phyloP scores from a whole-genome alignment of 2,888 invertebrate genomes.

The Operophtera brumata region DNA sequence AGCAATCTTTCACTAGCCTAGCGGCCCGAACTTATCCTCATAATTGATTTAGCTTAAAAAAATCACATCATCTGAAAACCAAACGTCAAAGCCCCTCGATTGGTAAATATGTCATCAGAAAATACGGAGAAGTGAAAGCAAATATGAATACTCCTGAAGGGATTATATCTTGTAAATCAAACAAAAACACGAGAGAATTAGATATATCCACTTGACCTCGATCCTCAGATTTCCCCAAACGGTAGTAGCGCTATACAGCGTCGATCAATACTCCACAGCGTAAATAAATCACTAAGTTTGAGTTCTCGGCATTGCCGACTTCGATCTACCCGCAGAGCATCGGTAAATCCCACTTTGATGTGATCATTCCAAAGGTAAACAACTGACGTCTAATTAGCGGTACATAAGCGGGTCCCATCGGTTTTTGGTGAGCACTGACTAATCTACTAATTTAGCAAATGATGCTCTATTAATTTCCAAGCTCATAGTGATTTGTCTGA shows the following conservation, averaged over 20 bases:
- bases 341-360: slow-evolving; percentile 55
- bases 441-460: slow-evolving; percentile 60
- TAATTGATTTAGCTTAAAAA: slow-evolving; percentile 22
- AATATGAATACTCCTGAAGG: slow-evolving; percentile 37
- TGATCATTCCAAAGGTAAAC: slow-evolving; percentile 66
- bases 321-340: slow-evolving; percentile 36
- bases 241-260: slow-evolving; percentile 54
- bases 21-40: slow-evolving; percentile 9
- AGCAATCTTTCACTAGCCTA: slow-evolving; percentile 18
- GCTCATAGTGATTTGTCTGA: slow-evolving; percentile 44
- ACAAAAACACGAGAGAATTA: slow-evolving; percentile 60
- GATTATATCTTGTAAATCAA: slow-evolving; percentile 59
- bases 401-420: slow-evolving; percentile 57
- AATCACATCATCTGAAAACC: slow-evolving; percentile 13
- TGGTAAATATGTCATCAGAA: slow-evolving; percentile 26
- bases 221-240: slow-evolving; percentile 60
- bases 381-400: slow-evolving; percentile 65
- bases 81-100: slow-evolving; percentile 14
- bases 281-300: slow-evolving; percentile 75
- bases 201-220: slow-evolving; percentile 66
- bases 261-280: slow-evolving; percentile 69
- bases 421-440: slow-evolving; percentile 54
- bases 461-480: slow-evolving; percentile 56
- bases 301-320: slow-evolving; percentile 35
- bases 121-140: slow-evolving; percentile 25